Evolutionary conservation across 2,888 invertebrate genomes (phyloP).

Genomic region (Stenchaetothrips biformis): DNA sequence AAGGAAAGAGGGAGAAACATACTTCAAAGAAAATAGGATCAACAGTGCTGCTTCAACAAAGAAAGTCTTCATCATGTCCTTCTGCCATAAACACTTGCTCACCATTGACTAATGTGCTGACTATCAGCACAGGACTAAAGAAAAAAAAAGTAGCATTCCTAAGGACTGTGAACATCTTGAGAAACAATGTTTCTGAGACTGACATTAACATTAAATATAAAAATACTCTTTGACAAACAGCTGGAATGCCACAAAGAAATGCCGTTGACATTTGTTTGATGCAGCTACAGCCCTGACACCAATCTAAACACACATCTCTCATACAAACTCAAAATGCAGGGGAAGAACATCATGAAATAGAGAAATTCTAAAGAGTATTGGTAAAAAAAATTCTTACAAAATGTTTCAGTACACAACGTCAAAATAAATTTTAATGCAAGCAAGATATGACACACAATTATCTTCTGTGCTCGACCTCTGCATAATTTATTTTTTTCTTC

Average conservation of each 20-base stretch:
- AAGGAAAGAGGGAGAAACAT: neutral
- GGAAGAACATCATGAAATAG: neutral
- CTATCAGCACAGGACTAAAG: constrained; percentile 10
- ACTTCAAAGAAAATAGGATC: no score
- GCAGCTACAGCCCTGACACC: constrained; percentile 8
- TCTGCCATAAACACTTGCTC: no score
- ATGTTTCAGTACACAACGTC: constrained; percentile 4
- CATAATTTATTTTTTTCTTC: neutral
- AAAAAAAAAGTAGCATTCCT: neutral
- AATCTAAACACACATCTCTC: neutral
- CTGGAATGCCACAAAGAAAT: constrained; percentile 12
- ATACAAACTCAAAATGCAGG: neutral
- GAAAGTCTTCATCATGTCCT: neutral
- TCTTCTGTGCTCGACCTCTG: neutral
- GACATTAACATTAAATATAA: neutral
- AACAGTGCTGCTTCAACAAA: neutral
- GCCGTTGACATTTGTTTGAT: neutral
- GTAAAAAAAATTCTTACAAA: constrained; percentile 6
- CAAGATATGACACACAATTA: neutral
- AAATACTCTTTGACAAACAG: constrained; percentile 10
- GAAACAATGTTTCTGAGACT: neutral
- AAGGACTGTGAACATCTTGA: neutral
- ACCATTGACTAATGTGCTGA: constrained; percentile 1
- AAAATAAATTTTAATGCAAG: neutral
- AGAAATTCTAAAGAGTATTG: neutral